Evolutionary conservation across 2,797 vertebrate species (phyloP), one percentile per base, ranked within the genome.

Genomic region (Gallinago solitaria): DNA sequence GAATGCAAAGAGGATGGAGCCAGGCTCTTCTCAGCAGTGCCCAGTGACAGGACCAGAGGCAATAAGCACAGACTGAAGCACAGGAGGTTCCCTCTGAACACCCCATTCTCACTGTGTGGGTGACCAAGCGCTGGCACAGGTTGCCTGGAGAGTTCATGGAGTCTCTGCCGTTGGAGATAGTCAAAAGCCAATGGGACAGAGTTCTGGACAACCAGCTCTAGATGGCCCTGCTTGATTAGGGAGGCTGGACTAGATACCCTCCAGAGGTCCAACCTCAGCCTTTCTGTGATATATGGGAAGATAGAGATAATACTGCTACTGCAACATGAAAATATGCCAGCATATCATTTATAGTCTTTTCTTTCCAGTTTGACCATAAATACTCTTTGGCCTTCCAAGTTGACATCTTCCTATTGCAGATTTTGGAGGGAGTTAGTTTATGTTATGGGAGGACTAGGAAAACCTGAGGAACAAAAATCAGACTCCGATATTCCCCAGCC

Each of bases 21-120:
- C 41, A 53, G 74, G 23, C 43, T 50, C 15, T 39, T 87, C 14
- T 39, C 8, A 0, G n/a, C 39, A 61, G 7, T 73, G 32, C 54
- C n/a, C 82, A 75, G 78, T 20, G n/a, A 2, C 63, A 64, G 45
- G n/a, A 53, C 13, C 12, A 56, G 71, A 74, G 30, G 12, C 32
- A 7, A 5, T 0, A 0, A 11, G 18, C 25, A 48, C 54, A 19
- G 28, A 16, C 27, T 37, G 80, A 20, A 70, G 9, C 48, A 12
- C 5, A 4, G n/a, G 35, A 67, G 7, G 6, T 15, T 89, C 14
- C n/a, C 21, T 60, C 43, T 17, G 4, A 64, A 9, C n/a, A 12
- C 50, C 4, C 1, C 23, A 50, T 56, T 45, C 33, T 64, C 4
- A 5, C 50, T n/a, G 11, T 50, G 39, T 5, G 23, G 8, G 47